phyloP scores from a whole-genome alignment of 2,113 vertebrate genomes.

The Gopherus evgoodei region DNA sequence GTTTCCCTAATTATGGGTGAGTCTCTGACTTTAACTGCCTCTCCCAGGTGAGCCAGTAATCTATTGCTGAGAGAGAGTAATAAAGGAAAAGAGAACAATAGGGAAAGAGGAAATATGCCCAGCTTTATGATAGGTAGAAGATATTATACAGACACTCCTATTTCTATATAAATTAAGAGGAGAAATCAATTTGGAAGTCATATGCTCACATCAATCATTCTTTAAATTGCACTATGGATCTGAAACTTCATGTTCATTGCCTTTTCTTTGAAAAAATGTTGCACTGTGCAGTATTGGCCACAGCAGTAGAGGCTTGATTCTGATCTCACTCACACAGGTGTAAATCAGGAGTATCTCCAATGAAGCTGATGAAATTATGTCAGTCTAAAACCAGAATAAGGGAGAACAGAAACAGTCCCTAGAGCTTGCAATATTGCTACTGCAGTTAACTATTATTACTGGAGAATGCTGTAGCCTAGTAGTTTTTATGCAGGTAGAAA shows the following conservation, averaged over 20 bases:
- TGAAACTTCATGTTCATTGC: constrained; percentile 73
- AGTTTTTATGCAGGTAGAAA: constrained; percentile 41
- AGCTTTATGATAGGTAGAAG: constrained; percentile 42
- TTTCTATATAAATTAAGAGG: constrained; percentile 66
- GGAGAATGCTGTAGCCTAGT: constrained; percentile 57
- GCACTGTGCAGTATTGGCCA: constrained; percentile 65
- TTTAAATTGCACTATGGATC: constrained; percentile 72
- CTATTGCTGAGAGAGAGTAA: constrained; percentile 54
- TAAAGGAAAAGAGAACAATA: constrained; percentile 63
- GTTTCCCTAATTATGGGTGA: constrained; percentile 64
- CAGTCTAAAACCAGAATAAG: constrained; percentile 61
- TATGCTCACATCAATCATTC: constrained; percentile 69
- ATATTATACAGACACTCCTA: constrained; percentile 38
- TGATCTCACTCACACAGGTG: constrained; percentile 68
- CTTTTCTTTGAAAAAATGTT: constrained; percentile 70
- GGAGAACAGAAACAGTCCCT: constrained; percentile 69
- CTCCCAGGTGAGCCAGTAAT: constrained; percentile 54
- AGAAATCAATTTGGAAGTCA: constrained; percentile 64
- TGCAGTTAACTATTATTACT: constrained; percentile 68
- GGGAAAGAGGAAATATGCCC: constrained; percentile 40
- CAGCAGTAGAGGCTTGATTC: constrained; percentile 66
- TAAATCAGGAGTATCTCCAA: constrained; percentile 63
- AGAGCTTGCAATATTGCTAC: constrained; percentile 63
- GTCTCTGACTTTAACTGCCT: constrained; percentile 58
- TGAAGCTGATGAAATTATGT: constrained; percentile 66